These are phyloP conservation scores for Drosophila borborema DNA, from an alignment of 2,888 invertebrate species.

Conservation along the genomic window DNA sequence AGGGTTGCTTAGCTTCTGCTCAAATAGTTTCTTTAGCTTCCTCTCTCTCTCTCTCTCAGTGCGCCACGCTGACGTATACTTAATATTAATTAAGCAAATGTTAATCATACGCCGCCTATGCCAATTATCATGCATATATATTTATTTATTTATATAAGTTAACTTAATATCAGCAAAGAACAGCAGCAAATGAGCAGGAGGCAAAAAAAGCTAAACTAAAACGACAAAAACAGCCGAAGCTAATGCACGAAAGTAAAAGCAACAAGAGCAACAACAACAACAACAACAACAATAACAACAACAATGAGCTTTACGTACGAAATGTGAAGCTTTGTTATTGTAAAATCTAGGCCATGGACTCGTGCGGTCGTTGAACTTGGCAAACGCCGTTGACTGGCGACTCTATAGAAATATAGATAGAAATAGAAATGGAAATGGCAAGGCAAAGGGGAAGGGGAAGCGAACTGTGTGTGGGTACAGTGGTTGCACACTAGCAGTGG, in stretches of 20 bases:
- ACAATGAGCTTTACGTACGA: constrained; percentile 27
- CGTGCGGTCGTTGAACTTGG: constrained; percentile 84
- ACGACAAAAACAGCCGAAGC: constrained; percentile 35
- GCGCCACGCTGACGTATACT: constrained; percentile 37
- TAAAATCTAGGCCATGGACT: constrained; percentile 85
- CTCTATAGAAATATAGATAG: constrained; percentile 20
- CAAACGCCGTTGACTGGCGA: constrained; percentile 45
- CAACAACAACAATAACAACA: constrained; percentile 19
- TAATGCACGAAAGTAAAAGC: constrained; percentile 74
- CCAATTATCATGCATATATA: constrained; percentile 31
- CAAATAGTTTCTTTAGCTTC: too few relatives aligned
- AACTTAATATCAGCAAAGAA: constrained; percentile 28
- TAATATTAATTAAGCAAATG: constrained; percentile 41
- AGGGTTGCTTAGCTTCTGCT: background rate
- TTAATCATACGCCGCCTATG: constrained; percentile 52
- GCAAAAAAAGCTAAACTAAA: constrained; percentile 26
- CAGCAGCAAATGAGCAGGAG: background rate
- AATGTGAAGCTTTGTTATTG: constrained; percentile 57
- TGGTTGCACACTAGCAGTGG: too few relatives aligned
- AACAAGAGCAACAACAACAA: constrained; percentile 28
- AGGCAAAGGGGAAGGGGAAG: background rate
- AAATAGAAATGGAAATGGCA: constrained; percentile 8
- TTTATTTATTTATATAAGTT: constrained; percentile 16
- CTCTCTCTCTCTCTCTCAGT: background rate
- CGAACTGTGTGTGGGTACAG: too few relatives aligned